Conservation (phyloP, 1,140 invertebrate genomes). For the Platyscapa corneri region DNA sequence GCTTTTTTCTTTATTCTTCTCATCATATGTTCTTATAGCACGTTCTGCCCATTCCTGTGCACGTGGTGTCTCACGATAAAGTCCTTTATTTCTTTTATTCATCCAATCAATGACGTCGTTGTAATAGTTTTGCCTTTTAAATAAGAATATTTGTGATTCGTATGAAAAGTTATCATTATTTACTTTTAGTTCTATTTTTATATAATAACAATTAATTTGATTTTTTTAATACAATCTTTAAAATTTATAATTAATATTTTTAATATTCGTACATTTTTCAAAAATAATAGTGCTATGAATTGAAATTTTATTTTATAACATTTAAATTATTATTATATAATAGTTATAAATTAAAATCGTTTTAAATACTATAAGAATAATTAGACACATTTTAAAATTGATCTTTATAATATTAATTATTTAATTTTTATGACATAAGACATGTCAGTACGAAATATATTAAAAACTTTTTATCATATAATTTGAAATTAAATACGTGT, state of each 20-base stretch:
- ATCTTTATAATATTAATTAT: no score
- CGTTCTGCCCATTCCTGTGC: slow-evolving; percentile 89
- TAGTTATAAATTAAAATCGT: no score
- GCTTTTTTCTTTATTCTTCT: slow-evolving; percentile 69
- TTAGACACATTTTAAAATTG: no score
- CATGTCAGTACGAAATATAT: no score
- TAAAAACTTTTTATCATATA: no score
- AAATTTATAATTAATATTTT: no score
- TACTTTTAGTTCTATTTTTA: not conserved
- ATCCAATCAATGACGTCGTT: slow-evolving; percentile 88
- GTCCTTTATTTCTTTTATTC: slow-evolving; percentile 82
- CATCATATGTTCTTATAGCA: slow-evolving; percentile 80
- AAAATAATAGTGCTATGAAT: not conserved
- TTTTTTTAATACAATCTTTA: not conserved
- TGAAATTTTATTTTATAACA: no score
- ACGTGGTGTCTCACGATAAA: slow-evolving; percentile 80
- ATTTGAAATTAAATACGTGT: no score
- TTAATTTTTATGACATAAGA: no score
- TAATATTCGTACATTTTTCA: not conserved
- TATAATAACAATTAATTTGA: not conserved
- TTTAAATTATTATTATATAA: no score
- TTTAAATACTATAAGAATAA: no score
- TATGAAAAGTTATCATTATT: not conserved
- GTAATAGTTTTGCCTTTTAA: slow-evolving; percentile 83
- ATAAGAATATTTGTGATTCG: not conserved